These are phyloP conservation scores for Drosophila suboccidentalis DNA, from an alignment of 2,888 invertebrate species.

Conservation along the genomic window DNA sequence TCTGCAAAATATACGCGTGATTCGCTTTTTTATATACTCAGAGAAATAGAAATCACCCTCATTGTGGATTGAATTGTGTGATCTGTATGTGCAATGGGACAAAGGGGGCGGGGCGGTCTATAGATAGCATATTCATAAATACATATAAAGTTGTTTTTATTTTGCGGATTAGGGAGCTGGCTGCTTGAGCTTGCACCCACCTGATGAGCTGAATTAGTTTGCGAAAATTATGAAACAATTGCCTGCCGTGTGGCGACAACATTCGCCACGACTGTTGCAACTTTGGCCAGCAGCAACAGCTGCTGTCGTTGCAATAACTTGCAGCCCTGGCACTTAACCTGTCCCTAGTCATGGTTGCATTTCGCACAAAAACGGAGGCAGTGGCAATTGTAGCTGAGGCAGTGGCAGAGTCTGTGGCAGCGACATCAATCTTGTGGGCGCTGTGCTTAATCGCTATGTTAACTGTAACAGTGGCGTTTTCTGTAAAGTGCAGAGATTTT, in stretches of 20 bases:
- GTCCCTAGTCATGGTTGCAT: slow-evolving; percentile 47
- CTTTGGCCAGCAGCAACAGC: slow-evolving; percentile 31
- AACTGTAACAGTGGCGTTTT: slow-evolving; percentile 54
- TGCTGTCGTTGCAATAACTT: slow-evolving; percentile 14
- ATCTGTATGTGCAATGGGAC: slow-evolving; percentile 5
- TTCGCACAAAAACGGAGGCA: not conserved
- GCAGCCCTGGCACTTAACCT: slow-evolving; percentile 33
- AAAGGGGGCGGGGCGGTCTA: not conserved
- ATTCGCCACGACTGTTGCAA: slow-evolving; percentile 40
- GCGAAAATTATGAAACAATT: slow-evolving; percentile 77
- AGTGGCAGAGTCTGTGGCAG: slow-evolving; percentile 32
- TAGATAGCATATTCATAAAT: slow-evolving; percentile 2
- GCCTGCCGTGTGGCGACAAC: slow-evolving; percentile 58
- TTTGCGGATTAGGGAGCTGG: slow-evolving; percentile 24
- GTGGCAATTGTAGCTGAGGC: slow-evolving; percentile 15
- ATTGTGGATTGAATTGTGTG: slow-evolving; percentile 7
- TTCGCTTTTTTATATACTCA: slow-evolving; percentile 32
- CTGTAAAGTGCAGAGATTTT: slow-evolving; percentile 67
- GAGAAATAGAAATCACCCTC: not conserved
- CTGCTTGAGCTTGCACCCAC: slow-evolving; percentile 75
- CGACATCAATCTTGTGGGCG: slow-evolving; percentile 23
- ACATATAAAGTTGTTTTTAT: not conserved
- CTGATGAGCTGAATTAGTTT: slow-evolving; percentile 81
- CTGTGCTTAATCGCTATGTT: slow-evolving; percentile 57
- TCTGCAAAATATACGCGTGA: slow-evolving; percentile 84